Conservation (phyloP, 2,888 invertebrate species). For the Mesopsocus fuscifrons region DNA sequence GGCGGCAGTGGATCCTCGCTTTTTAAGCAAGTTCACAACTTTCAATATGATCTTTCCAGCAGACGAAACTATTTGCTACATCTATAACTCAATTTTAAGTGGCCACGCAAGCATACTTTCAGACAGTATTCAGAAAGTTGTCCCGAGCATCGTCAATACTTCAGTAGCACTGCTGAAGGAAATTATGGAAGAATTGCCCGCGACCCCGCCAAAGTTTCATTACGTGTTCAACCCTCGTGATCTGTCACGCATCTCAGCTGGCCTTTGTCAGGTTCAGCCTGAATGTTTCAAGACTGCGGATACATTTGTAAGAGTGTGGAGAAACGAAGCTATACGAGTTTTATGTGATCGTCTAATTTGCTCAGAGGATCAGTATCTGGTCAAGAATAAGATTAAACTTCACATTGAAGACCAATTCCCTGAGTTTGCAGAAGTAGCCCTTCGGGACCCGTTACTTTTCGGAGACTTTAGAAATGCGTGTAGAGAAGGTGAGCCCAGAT, state of each 20-base stretch:
- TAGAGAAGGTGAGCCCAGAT: constrained; percentile 56
- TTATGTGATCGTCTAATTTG: constrained; percentile 73
- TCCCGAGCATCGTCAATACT: constrained; percentile 48
- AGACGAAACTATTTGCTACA: constrained; percentile 53
- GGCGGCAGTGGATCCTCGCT: constrained; percentile 78
- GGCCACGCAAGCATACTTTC: constrained; percentile 59
- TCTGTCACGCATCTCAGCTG: constrained; percentile 65
- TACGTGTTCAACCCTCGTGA: constrained; percentile 89
- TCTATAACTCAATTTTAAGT: constrained; percentile 60
- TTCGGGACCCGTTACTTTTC: constrained; percentile 67
- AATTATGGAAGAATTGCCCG: constrained; percentile 45
- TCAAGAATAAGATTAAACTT: constrained; percentile 36
- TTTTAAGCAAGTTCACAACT: constrained; percentile 75
- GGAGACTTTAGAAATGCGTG: constrained; percentile 73
- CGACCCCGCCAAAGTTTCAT: constrained; percentile 86
- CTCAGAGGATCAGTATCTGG: constrained; percentile 42
- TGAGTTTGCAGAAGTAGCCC: constrained; percentile 37
- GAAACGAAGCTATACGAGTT: constrained; percentile 74
- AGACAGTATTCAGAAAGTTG: constrained; percentile 40
- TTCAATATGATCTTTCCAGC: constrained; percentile 75
- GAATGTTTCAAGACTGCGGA: constrained; percentile 43
- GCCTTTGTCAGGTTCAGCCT: constrained; percentile 57
- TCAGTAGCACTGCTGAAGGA: constrained; percentile 71
- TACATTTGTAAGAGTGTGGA: constrained; percentile 69
- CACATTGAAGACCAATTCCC: constrained; percentile 40